A percentile compares a stretch with the other conserved stretches of the same genome.
These are phyloP conservation scores for Cheirogaleus major DNA, from an alignment of 2,797 vertebrate genomes.

Conservation along the genomic window DNA sequence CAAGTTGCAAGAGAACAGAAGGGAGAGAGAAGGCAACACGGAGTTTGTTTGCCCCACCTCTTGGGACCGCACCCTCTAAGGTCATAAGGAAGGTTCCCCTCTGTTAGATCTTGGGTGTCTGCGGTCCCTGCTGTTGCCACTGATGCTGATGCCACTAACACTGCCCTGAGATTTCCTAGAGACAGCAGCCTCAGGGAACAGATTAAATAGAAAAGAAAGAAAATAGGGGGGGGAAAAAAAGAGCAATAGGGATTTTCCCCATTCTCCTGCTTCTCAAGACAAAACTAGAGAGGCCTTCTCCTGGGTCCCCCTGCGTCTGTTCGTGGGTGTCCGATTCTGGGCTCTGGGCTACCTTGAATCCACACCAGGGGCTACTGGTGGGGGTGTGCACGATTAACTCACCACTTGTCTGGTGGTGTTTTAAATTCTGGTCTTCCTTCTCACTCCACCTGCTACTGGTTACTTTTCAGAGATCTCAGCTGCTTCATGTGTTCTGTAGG, in stretches of 20 bases:
- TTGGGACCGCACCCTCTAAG: not conserved
- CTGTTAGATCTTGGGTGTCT: not conserved
- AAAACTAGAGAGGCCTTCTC: not conserved
- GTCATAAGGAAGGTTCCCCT: not conserved
- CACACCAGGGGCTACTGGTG: no score
- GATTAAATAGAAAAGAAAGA: not conserved
- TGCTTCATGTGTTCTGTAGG: fast-evolving
- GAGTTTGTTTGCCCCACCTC: fast-evolving
- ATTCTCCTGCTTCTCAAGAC: not conserved
- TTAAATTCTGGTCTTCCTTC: not conserved
- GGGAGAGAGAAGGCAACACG: not conserved
- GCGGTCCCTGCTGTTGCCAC: fast-evolving
- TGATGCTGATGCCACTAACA: not conserved
- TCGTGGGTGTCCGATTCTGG: not conserved
- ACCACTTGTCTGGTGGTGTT: not conserved
- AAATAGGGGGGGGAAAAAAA: not conserved
- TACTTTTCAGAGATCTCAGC: not conserved
- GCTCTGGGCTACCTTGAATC: not conserved
- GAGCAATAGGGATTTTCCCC: no score
- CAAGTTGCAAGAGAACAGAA: not conserved
- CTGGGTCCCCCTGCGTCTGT: not conserved
- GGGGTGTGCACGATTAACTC: fast-evolving
- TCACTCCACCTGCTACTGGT: not conserved
- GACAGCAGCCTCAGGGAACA: not conserved
- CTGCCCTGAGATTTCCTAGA: not conserved